Percentiles rank a stretch among this genome's conserved stretches.
phyloP scores from a whole-genome alignment of 2,888 invertebrate species.

The Cryptophagus acutangulus region DNA sequence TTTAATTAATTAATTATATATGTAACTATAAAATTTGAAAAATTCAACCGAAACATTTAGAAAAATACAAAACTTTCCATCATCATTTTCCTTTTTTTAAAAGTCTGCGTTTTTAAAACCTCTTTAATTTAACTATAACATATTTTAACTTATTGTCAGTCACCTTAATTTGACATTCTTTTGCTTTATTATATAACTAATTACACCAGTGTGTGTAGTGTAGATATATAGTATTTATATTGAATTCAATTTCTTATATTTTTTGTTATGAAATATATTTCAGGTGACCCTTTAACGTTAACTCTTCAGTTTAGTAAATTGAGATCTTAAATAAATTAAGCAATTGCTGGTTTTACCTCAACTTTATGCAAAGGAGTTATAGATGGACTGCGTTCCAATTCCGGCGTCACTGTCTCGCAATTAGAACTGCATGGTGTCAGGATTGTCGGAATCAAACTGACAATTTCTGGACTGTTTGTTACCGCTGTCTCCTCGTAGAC shows the following conservation, averaged over 20 bases:
- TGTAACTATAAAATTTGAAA: conserved; percentile 5
- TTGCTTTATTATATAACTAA: conserved; percentile 11
- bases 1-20: background rate
- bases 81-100: conserved; percentile 8
- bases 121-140: conserved; percentile 27
- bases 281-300: no score
- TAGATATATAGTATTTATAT: no score
- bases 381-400: conserved; percentile 52
- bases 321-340: background rate
- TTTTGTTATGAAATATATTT: no score
- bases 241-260: no score
- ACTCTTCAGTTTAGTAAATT: conserved; percentile 16
- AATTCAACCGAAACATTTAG: no score
- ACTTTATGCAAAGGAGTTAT: conserved; percentile 55
- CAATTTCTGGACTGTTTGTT: conserved; percentile 62
- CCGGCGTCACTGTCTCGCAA: conserved; percentile 49
- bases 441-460: conserved; percentile 62
- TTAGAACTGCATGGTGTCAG: conserved; percentile 54
- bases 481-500: conserved; percentile 52
- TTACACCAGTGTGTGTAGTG: no score
- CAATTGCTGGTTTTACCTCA: conserved; percentile 37
- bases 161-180: conserved; percentile 42
- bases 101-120: conserved; percentile 4
- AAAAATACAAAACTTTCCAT: conserved; percentile 19
- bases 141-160: conserved; percentile 48